phyloP scores from a whole-genome alignment of 2,888 invertebrate species.

The Rhagophthalmus giganteus region DNA sequence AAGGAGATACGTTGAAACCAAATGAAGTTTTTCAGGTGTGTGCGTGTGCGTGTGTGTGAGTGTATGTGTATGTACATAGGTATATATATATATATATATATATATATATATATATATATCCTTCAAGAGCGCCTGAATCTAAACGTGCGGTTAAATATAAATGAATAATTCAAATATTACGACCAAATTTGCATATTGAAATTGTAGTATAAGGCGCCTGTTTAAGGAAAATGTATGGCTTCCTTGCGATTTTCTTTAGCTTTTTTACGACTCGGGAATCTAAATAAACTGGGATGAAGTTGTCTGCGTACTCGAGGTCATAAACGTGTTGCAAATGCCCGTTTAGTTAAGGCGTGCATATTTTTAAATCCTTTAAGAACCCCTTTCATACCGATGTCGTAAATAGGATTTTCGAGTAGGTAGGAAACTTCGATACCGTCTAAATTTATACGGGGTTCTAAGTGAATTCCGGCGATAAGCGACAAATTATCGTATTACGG shows the following conservation, averaged over 20 bases:
- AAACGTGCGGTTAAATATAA: conserved; percentile 26
- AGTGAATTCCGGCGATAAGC: too few relatives aligned
- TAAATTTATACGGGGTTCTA: too few relatives aligned
- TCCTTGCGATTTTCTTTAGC: conserved; percentile 11
- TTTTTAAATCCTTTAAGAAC: conserved; percentile 10
- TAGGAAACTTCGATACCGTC: too few relatives aligned
- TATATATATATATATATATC: too few relatives aligned
- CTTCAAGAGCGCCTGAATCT: conserved; percentile 17
- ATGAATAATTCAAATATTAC: conserved; percentile 33
- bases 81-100: too few relatives aligned
- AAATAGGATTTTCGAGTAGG: not conserved
- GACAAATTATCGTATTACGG: too few relatives aligned
- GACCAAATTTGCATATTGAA: conserved; percentile 31
- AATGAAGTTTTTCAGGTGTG: conserved; percentile 27
- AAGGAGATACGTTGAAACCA: conserved; percentile 17
- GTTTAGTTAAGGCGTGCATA: conserved; percentile 16
- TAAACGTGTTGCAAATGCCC: conserved; percentile 15
- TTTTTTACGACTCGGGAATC: conserved; percentile 19
- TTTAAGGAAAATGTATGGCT: conserved; percentile 21
- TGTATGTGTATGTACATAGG: too few relatives aligned
- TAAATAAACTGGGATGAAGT: conserved; percentile 21
- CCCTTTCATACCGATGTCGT: not conserved
- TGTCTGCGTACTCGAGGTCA: conserved; percentile 13
- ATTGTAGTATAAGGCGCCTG: conserved; percentile 24
- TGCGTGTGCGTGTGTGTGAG: too few relatives aligned